Percentiles rank a stretch among this genome's conserved stretches.
phyloP scores from a whole-genome alignment of 2,797 vertebrate genomes.

The Acrossocheilus wenchowensis region DNA sequence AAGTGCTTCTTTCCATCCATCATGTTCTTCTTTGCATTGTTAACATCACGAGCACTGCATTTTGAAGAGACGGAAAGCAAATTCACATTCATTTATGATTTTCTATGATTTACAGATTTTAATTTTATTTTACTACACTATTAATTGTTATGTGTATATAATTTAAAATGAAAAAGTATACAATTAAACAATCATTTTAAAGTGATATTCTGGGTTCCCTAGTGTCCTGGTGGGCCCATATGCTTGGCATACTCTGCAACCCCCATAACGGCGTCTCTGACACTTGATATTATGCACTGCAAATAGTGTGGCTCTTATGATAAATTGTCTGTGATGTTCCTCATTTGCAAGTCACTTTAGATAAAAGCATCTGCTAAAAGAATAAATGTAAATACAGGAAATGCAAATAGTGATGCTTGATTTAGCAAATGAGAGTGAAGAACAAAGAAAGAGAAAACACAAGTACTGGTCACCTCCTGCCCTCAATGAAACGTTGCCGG shows the following conservation, averaged over 20 bases:
- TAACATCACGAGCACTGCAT: neutral
- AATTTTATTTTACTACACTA: neutral
- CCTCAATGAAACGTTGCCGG: conserved; percentile 7
- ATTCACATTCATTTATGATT: neutral
- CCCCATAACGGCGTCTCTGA: neutral
- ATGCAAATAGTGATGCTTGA: neutral
- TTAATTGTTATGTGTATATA: neutral
- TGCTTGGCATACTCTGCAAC: neutral
- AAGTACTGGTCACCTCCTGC: neutral
- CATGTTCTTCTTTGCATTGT: neutral
- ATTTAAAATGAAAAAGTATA: neutral
- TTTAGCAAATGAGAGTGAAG: conserved; percentile 5
- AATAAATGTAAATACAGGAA: neutral
- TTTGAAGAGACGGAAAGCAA: neutral
- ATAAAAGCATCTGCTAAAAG: conserved; percentile 3
- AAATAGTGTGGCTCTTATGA: neutral
- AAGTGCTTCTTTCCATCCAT: neutral
- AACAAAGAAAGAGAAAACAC: neutral
- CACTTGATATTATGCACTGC: neutral
- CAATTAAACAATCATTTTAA: too few species aligned
- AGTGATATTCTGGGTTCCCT: neutral
- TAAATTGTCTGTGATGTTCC: neutral
- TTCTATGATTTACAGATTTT: neutral
- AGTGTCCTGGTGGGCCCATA: neutral
- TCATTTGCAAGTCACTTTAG: conserved; percentile 11